These are phyloP conservation scores for Zaprionus gabonicus DNA, from an alignment of 1,140 invertebrate genomes.

Conservation along the genomic window DNA sequence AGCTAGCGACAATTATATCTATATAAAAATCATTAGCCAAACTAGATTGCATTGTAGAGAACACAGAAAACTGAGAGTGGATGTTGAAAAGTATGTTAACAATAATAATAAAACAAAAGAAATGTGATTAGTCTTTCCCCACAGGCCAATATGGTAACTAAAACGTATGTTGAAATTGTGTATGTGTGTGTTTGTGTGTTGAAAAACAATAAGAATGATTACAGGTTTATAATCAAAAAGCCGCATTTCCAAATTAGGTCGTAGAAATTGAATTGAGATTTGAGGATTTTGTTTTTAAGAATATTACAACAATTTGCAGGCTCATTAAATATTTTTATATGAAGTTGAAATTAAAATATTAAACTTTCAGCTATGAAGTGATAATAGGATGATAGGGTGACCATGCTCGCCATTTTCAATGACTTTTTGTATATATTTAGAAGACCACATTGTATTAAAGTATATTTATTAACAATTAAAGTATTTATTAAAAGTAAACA, in stretches of 20 bases:
- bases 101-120: slow-evolving; percentile 40
- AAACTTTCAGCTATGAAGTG: slow-evolving; percentile 41
- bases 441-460: too few species aligned
- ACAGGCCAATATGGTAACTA: slow-evolving; percentile 69
- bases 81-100: slow-evolving; percentile 48
- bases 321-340: too few species aligned
- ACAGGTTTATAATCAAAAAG: slow-evolving; percentile 24
- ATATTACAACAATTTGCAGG: neutral
- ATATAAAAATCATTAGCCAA: slow-evolving; percentile 50
- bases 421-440: too few species aligned
- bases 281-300: neutral
- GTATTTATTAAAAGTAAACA: too few species aligned
- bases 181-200: slow-evolving; percentile 19
- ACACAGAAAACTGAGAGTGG: slow-evolving; percentile 28
- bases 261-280: neutral
- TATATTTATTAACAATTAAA: too few species aligned
- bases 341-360: too few species aligned
- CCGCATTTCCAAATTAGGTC: neutral
- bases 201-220: slow-evolving; percentile 47
- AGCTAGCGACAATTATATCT: slow-evolving; percentile 46
- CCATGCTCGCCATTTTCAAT: too few species aligned
- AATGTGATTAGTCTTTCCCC: slow-evolving; percentile 84
- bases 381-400: too few species aligned
- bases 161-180: slow-evolving; percentile 29
- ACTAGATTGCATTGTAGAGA: slow-evolving; percentile 20